Percentiles rank a stretch among this genome's conserved stretches.
Evolutionary conservation across 2,797 vertebrate species (phyloP).

Genomic region (Sebastes aleutianus): DNA sequence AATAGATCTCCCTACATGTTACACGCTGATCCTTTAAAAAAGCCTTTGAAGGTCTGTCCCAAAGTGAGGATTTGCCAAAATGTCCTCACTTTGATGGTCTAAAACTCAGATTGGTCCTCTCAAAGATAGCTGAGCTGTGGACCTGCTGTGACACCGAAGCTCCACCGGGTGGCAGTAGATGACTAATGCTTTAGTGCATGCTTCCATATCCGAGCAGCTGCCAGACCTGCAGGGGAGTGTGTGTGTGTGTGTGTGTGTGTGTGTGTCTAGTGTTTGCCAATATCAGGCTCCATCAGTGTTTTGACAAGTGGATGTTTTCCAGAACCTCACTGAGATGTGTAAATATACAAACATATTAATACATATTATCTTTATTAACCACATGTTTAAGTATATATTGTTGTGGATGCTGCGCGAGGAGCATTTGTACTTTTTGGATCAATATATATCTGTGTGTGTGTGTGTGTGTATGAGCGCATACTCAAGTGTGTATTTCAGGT

Average conservation of each 20-base stretch:
- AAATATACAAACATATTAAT: not conserved
- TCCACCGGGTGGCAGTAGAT: slow-evolving; percentile 73
- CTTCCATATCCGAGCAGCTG: not conserved
- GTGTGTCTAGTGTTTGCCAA: not conserved
- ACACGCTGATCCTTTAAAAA: no score
- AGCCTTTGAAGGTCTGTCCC: no score
- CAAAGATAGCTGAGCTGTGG: not conserved
- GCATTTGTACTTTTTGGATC: not conserved
- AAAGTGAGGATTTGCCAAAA: no score
- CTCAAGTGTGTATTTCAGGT: not conserved
- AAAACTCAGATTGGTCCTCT: no score
- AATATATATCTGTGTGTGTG: not conserved
- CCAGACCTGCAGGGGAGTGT: not conserved
- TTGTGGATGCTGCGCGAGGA: not conserved
- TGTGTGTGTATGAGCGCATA: not conserved
- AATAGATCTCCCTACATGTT: no score
- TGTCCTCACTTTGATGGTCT: no score
- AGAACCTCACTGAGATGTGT: slow-evolving; percentile 32
- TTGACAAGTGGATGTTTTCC: slow-evolving; percentile 57
- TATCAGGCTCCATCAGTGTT: slow-evolving; percentile 47
- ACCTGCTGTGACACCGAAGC: not conserved
- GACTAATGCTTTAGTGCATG: slow-evolving; percentile 7
- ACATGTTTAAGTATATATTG: not conserved
- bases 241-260: not conserved
- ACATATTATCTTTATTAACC: not conserved